Conservation (phyloP, 2,113 vertebrate species). For the Macrotis lagotis region DNA sequence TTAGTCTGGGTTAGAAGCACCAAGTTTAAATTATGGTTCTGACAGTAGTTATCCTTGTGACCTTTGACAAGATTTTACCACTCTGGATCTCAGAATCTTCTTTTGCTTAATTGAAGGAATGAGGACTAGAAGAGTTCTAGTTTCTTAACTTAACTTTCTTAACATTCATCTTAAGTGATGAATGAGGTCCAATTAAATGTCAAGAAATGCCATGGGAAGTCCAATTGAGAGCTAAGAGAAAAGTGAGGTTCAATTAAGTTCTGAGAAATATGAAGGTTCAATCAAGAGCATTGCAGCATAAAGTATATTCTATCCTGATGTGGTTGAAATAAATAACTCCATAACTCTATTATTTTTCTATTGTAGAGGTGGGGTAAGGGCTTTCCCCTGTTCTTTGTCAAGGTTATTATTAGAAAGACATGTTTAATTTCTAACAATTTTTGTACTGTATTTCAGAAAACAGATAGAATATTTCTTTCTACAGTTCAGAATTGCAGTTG, state of each 20-base stretch:
- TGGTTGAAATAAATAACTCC: not conserved
- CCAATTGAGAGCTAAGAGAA: not conserved
- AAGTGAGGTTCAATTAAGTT: not conserved
- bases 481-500: constrained; percentile 36
- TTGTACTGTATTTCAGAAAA: constrained; percentile 28
- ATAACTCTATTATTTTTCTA: not conserved
- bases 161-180: not conserved
- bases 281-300: not conserved
- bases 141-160: not conserved
- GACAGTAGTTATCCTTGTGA: not conserved
- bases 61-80: not conserved
- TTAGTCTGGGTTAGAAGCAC: not conserved
- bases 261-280: not conserved
- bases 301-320: not conserved
- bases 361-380: not conserved
- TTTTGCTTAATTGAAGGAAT: not conserved
- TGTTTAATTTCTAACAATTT: not conserved
- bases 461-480: constrained; percentile 24
- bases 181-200: not conserved
- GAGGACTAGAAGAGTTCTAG: not conserved
- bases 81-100: not conserved
- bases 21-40: not conserved
- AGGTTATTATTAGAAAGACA: not conserved
- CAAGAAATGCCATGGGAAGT: not conserved
- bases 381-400: not conserved